These are phyloP conservation scores for Rhynchophorus ferrugineus DNA, from an alignment of 1,140 invertebrate genomes.

Conservation along the genomic window DNA sequence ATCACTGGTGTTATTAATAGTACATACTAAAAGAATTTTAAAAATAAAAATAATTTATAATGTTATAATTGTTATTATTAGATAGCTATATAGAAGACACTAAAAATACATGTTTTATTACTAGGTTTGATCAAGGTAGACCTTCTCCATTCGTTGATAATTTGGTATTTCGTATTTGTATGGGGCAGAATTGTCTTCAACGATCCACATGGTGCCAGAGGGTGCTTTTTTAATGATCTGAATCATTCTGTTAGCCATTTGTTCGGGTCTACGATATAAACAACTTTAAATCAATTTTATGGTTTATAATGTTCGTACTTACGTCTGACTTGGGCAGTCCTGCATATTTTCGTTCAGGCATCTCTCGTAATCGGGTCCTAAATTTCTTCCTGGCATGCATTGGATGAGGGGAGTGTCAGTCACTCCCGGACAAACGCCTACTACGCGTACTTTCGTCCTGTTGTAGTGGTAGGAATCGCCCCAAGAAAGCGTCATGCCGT, in stretches of 20 bases:
- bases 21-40: no score
- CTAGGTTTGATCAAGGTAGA: no score
- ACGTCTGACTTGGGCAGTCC: constrained; percentile 12
- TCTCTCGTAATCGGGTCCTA: constrained; percentile 19
- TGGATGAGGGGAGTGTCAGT: constrained; percentile 29
- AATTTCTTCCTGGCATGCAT: constrained; percentile 14
- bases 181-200: no score
- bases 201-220: constrained; percentile 22
- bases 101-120: no score
- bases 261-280: constrained; percentile 18
- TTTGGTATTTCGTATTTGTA: no score
- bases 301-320: constrained; percentile 5
- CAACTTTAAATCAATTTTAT: neutral
- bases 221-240: constrained; percentile 21
- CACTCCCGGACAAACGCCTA: constrained; percentile 37
- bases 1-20: no score
- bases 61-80: no score
- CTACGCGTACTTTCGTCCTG: constrained; percentile 32
- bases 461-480: constrained; percentile 23
- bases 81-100: no score
- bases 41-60: no score
- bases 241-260: constrained; percentile 16
- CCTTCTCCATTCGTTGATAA: no score
- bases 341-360: neutral
- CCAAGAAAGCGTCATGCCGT: constrained; percentile 26